Evolutionary conservation across 2,888 invertebrate genomes (phyloP), one percentile per base, ranked within the genome.

Genomic region (Trilocha varians): DNA sequence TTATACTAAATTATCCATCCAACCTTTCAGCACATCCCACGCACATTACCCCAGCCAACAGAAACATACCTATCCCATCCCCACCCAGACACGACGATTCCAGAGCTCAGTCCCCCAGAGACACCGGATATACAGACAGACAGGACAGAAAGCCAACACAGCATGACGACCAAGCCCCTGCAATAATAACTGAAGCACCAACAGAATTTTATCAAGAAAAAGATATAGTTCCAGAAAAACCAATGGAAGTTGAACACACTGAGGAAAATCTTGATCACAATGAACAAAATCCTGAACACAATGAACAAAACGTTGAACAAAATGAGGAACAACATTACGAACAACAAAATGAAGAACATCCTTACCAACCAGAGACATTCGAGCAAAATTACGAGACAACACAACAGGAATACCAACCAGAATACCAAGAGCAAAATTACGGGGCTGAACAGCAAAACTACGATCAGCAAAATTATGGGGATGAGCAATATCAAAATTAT

Each of bases 11-110:
- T 11, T 34, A 34, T n/a, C 34, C n/a, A n/a, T 14, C n/a, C 8
- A 34, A 34, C 3, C 34, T 74, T 71, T 15, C 70, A 85, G 85
- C 85, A 85, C 84, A 70, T 65, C 46, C 85, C 85, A 48, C 85
- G 84, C 74, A 73, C 79, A 40, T 68, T 54, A 46, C 82, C 70
- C 33, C 70, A 60, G 42, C 79, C 70, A 52, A 68, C 68, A 52
- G 79, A 77, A 64, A 65, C 70, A 53, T 69, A 64, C 61, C 71
- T 70, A 37, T 70, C 74, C 50, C 72, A 50, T 38, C 82, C 78
- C 48, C 53, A 62, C 42, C 75, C 77, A 50, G 84, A 83, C 69
- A 62, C 64, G 59, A 73, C 67, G 37, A 82, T 84, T 35, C 80
- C 82, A 39, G 84, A 82, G 55, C 50, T 79, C 67, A 80, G 68